Percentiles rank a stretch among this genome's conserved stretches.
Evolutionary conservation across 2,888 invertebrate genomes (phyloP).

Genomic region (Oscheius sp.): DNA sequence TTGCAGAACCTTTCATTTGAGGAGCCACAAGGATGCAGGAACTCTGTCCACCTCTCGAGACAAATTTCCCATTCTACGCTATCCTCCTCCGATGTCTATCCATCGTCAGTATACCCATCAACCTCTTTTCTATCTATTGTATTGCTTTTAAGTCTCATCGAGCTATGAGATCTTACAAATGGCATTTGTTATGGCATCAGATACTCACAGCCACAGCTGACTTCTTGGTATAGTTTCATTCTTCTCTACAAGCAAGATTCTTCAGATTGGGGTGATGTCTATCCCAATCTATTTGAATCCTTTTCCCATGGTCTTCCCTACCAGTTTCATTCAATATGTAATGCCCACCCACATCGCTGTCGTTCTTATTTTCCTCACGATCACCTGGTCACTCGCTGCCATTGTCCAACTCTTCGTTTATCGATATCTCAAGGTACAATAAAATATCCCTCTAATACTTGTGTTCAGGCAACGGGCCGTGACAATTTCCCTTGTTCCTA

Average conservation of each 20-base stretch:
- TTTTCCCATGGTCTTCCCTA: slow-evolving; percentile 10
- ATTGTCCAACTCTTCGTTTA: slow-evolving; percentile 6
- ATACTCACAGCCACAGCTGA: not conserved
- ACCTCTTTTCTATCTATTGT: not conserved
- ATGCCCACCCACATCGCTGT: slow-evolving; percentile 8
- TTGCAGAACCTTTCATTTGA: no score
- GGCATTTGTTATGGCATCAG: slow-evolving; percentile 1
- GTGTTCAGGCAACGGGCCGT: not conserved
- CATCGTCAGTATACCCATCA: not conserved
- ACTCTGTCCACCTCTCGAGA: no score
- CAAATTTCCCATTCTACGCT: no score
- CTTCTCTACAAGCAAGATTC: not conserved
- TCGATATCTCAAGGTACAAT: not conserved
- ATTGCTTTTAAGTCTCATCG: not conserved
- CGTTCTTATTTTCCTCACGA: not conserved
- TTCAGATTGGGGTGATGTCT: not conserved
- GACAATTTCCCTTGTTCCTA: not conserved
- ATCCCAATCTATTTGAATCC: not conserved
- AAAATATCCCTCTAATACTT: not conserved
- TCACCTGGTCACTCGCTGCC: not conserved
- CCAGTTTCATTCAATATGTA: not conserved
- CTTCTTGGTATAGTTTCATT: not conserved
- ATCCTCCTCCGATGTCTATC: no score
- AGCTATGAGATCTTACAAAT: not conserved
- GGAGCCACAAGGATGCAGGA: no score